These are phyloP conservation scores for Sciurus carolinensis DNA, from an alignment of 2,797 vertebrate species.

Conservation along the genomic window DNA sequence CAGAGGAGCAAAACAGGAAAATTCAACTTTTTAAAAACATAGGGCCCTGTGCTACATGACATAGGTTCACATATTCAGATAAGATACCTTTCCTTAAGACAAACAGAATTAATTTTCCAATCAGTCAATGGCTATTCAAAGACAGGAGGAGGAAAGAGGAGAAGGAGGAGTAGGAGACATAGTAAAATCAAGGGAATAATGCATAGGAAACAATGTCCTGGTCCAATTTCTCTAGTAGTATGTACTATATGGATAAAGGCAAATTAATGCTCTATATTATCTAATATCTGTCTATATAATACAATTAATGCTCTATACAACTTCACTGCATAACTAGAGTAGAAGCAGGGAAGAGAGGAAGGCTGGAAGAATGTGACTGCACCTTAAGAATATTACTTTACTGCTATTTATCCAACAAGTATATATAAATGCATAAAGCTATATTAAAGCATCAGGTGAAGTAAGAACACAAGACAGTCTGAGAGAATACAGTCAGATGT, in stretches of 20 bases:
- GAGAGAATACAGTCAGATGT: neutral
- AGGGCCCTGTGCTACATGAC: neutral
- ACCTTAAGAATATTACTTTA: neutral
- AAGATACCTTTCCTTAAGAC: neutral
- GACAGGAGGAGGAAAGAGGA: neutral
- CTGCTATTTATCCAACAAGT: neutral
- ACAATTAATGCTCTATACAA: neutral
- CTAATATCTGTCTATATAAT: neutral
- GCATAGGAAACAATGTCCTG: neutral
- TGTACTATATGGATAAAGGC: neutral
- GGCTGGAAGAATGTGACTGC: neutral
- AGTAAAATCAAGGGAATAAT: neutral
- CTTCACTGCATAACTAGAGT: neutral
- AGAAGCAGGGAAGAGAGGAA: neutral
- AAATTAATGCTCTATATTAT: neutral
- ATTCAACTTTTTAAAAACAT: neutral
- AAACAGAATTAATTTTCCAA: conserved; percentile 48
- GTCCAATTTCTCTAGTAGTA: conserved; percentile 1
- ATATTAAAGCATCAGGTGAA: neutral
- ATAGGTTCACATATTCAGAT: neutral
- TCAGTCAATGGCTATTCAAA: conserved; percentile 15
- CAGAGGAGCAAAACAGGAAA: neutral
- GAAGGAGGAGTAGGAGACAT: neutral
- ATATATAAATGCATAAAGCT: neutral
- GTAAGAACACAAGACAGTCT: conserved; percentile 8